Percentiles rank a stretch among this genome's conserved stretches.
Conservation (phyloP, 2,113 vertebrate species). For the Ammodytes dubius region DNA sequence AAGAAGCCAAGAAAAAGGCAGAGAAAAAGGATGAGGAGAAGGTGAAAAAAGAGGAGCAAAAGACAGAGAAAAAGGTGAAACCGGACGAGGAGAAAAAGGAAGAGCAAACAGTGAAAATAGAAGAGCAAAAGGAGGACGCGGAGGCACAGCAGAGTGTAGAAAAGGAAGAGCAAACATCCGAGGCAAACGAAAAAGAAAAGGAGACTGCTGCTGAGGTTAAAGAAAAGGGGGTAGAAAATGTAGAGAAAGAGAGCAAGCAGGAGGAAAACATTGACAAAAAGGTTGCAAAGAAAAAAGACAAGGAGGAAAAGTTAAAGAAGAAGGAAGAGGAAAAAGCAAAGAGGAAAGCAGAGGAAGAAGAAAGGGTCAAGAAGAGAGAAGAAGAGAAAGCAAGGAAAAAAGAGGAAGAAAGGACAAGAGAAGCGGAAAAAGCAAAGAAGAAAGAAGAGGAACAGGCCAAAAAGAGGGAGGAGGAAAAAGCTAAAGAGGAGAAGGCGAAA, state of each 20-base stretch:
- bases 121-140: conserved; percentile 43
- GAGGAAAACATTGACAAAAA: conserved; percentile 67
- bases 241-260: conserved; percentile 51
- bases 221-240: conserved; percentile 41
- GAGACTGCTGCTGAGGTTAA: conserved; percentile 54
- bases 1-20: conserved; percentile 65
- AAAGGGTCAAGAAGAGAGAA: conserved; percentile 50
- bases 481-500: conserved; percentile 38
- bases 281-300: conserved; percentile 70
- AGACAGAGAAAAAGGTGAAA: conserved; percentile 41
- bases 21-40: conserved; percentile 56
- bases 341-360: conserved; percentile 63
- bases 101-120: conserved; percentile 23
- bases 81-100: conserved; percentile 33
- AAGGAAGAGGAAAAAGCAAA: conserved; percentile 70
- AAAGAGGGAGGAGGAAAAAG: conserved; percentile 52
- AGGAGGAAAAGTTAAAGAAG: conserved; percentile 68
- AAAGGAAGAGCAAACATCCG: conserved; percentile 55
- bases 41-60: conserved; percentile 42
- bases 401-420: conserved; percentile 59
- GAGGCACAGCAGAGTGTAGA: conserved; percentile 41
- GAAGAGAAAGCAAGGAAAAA: conserved; percentile 61
- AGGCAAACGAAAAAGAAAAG: conserved; percentile 60
- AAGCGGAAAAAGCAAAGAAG: conserved; percentile 65
- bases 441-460: conserved; percentile 61